A percentile compares a stretch with the other conserved stretches of the same genome.
Conservation (phyloP, 2,888 invertebrate species). For the Cephus pulcher region DNA sequence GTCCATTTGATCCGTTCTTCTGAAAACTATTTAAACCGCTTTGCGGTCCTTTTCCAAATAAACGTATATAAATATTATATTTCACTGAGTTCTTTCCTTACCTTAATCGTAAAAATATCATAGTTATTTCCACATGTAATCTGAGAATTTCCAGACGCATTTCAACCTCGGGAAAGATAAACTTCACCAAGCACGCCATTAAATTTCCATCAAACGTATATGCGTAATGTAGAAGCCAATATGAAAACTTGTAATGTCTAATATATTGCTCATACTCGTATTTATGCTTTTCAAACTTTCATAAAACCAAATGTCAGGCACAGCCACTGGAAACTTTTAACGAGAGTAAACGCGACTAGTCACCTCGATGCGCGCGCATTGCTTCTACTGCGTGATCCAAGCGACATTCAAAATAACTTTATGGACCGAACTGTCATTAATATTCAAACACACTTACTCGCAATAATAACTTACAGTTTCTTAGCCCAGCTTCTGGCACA, state of each 20-base stretch:
- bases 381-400: neutral
- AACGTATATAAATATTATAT: neutral
- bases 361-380: neutral
- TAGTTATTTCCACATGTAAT: neutral
- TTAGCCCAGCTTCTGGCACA: neutral
- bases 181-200: neutral
- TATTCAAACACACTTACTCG: neutral
- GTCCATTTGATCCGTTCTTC: neutral
- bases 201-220: neutral
- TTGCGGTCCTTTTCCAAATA: neutral
- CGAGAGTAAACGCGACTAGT: neutral
- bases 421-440: neutral
- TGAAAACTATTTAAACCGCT: neutral
- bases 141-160: neutral
- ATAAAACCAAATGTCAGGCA: neutral
- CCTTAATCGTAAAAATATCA: neutral
- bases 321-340: neutral
- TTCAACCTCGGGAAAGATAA: neutral
- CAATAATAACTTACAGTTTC: neutral
- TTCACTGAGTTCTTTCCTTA: neutral
- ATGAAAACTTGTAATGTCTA: neutral
- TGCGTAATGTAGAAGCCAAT: neutral
- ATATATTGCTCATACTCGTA: neutral
- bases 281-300: neutral
- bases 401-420: neutral